Percentiles rank a stretch among this genome's conserved stretches.
Conservation (phyloP, 2,797 vertebrate genomes). For the Pseudotriccus pelzelni region DNA sequence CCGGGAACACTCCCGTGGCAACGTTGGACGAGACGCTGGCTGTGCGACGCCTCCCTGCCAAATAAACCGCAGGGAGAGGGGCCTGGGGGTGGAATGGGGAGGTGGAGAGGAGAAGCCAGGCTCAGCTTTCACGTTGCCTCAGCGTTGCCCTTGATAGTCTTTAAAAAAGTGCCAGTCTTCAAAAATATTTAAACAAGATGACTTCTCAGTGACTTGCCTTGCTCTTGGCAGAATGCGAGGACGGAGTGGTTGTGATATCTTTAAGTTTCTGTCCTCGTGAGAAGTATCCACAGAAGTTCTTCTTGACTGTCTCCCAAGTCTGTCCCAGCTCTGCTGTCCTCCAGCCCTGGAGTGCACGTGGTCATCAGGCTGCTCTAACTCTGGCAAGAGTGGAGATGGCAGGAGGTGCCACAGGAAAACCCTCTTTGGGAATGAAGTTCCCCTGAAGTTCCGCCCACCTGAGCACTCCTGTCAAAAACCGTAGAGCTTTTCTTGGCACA, state of each 20-base stretch:
- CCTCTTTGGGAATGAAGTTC: background rate
- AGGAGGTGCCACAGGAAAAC: background rate
- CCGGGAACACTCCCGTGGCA: background rate
- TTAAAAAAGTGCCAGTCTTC: background rate
- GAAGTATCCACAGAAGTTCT: background rate
- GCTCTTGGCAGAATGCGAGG: background rate
- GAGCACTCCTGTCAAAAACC: background rate
- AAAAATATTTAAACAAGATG: background rate
- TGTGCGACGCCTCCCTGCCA: background rate
- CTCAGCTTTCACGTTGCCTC: conserved; percentile 23
- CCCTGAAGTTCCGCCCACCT: background rate
- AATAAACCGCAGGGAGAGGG: background rate
- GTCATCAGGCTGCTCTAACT: background rate
- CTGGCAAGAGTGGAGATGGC: background rate
- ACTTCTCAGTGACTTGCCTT: background rate
- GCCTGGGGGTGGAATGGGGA: background rate
- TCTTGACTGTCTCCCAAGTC: background rate
- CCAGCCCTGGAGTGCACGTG: background rate
- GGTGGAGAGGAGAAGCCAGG: background rate
- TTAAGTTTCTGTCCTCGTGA: background rate
- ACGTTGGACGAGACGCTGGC: background rate
- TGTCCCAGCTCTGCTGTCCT: background rate
- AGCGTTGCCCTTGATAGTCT: conserved; percentile 12
- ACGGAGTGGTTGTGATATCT: background rate
- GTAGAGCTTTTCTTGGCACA: background rate